Percentiles rank a stretch among this genome's conserved stretches.
Evolutionary conservation across 2,888 invertebrate species (phyloP).

Genomic region (Rhagophthalmus giganteus): DNA sequence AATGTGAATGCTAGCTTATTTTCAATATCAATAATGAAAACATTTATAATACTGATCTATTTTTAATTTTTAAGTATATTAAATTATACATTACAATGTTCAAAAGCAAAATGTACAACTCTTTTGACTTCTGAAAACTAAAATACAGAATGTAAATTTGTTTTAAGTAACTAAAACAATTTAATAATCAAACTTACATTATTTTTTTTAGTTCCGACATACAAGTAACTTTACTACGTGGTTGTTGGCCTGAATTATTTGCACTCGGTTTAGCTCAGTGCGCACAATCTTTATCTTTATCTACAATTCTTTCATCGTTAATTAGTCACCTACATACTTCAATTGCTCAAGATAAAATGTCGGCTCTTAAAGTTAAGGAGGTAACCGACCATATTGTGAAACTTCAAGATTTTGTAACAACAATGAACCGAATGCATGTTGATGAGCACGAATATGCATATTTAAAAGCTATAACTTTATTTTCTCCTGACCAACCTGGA

Average conservation of each 20-base stretch:
- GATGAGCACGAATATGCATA: conserved; percentile 87
- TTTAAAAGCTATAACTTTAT: conserved; percentile 77
- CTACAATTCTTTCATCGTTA: conserved; percentile 81
- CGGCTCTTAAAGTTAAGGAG: conserved; percentile 70
- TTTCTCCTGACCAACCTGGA: conserved; percentile 59
- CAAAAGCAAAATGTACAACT: no score
- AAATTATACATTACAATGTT: no score
- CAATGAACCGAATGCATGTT: conserved; percentile 73
- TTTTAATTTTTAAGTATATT: no score
- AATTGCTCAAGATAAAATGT: conserved; percentile 74
- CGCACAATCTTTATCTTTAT: conserved; percentile 74
- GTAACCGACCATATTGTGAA: conserved; percentile 80
- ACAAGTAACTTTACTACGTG: conserved; percentile 81
- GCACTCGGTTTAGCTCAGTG: conserved; percentile 89
- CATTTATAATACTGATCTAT: no score
- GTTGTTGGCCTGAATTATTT: conserved; percentile 92
- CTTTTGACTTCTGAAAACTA: no score
- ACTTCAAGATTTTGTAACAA: conserved; percentile 73
- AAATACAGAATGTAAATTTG: no score
- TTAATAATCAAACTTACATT: no score
- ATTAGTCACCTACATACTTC: conserved; percentile 78
- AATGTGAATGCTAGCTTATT: no score
- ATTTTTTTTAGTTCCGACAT: conserved; percentile 69
- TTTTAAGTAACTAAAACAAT: no score
- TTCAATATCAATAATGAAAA: no score